phyloP scores from a whole-genome alignment of 2,888 invertebrate genomes.

The Lasioglossum figueresi region DNA sequence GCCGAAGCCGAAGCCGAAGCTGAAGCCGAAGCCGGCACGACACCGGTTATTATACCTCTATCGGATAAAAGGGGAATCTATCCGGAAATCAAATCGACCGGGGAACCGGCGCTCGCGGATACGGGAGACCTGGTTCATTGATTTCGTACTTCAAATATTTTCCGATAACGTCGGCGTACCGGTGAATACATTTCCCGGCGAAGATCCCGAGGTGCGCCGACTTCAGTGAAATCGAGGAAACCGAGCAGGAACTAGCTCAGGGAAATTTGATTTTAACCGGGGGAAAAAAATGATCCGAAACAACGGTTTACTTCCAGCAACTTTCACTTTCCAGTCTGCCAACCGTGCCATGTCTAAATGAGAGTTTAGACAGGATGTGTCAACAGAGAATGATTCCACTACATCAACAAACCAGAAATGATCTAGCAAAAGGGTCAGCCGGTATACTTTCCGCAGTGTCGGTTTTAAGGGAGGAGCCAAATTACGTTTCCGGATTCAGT shows the following conservation, averaged over 20 bases:
- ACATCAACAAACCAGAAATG: neutral
- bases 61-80: slow-evolving; percentile 1
- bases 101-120: neutral
- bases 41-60: slow-evolving; percentile 36
- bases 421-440: neutral
- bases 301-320: neutral
- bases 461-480: neutral
- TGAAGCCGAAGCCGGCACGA: slow-evolving; percentile 13
- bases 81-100: slow-evolving; percentile 25
- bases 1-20: neutral
- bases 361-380: no score
- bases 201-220: neutral
- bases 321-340: neutral
- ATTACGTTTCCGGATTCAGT: neutral
- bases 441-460: neutral
- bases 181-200: neutral
- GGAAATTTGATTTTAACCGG: neutral
- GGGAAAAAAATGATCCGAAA: neutral
- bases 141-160: slow-evolving; percentile 30
- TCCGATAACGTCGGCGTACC: slow-evolving; percentile 15
- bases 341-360: no score
- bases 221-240: neutral
- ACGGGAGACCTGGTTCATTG: neutral
- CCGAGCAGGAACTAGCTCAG: neutral
- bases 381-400: no score